Percentiles rank a stretch among this genome's conserved stretches.
phyloP scores from a whole-genome alignment of 2,113 vertebrate genomes.

The Synchiropus splendidus region DNA sequence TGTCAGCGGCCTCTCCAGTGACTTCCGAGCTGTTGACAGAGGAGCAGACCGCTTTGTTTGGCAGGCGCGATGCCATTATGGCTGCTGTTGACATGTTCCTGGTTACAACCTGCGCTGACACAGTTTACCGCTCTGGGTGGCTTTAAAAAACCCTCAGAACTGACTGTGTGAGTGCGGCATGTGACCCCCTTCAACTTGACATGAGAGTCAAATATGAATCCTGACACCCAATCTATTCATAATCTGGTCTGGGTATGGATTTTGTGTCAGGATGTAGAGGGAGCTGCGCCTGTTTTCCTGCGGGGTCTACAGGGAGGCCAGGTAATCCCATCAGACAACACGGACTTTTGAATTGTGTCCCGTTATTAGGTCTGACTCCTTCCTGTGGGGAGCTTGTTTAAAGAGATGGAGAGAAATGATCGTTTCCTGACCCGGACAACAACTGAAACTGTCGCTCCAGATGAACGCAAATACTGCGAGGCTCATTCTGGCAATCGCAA shows the following conservation, averaged over 20 bases:
- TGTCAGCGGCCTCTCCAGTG: constrained; percentile 21
- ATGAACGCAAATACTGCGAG: too few relatives aligned
- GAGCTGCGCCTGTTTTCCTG: constrained; percentile 8
- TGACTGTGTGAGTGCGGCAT: too few relatives aligned
- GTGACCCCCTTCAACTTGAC: constrained; percentile 1
- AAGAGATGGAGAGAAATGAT: too few relatives aligned
- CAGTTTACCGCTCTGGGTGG: constrained; percentile 15
- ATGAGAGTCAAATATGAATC: constrained; percentile 14
- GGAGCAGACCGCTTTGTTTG: constrained; percentile 22
- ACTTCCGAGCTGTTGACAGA: constrained; percentile 30
- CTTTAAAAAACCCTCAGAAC: constrained; percentile 10
- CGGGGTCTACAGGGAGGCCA: constrained; percentile 8
- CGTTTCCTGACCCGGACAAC: too few relatives aligned
- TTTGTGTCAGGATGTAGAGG: constrained; percentile 34
- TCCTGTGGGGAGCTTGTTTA: too few relatives aligned
- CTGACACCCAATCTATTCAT: constrained; percentile 26
- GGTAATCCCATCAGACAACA: constrained; percentile 10
- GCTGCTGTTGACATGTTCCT: constrained; percentile 26
- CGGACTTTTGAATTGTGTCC: too few relatives aligned
- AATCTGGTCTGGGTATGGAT: constrained; percentile 22
- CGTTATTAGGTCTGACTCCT: too few relatives aligned
- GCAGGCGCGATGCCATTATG: constrained; percentile 17
- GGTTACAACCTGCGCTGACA: constrained; percentile 7
- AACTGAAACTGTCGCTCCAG: too few relatives aligned
- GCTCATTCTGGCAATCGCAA: too few relatives aligned